Percentiles rank a stretch among this genome's conserved stretches.
phyloP scores from a whole-genome alignment of 1,140 invertebrate species.

The Brachionus rubens region DNA sequence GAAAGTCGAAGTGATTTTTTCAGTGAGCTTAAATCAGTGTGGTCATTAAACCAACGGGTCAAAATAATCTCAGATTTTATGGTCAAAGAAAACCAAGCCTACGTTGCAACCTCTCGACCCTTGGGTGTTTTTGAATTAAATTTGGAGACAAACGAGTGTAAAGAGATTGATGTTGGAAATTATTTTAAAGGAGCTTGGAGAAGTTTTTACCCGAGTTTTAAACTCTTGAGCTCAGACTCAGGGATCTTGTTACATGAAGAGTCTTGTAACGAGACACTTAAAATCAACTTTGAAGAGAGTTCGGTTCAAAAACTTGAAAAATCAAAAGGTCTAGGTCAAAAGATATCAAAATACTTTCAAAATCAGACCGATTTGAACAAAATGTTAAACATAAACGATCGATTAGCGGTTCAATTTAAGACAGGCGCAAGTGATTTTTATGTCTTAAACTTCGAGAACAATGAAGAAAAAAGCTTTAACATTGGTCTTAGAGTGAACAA shows the following conservation, averaged over 20 bases:
- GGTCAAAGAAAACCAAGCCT: not conserved
- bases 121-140: constrained; percentile 5
- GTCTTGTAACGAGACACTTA: not conserved
- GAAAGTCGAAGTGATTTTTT: constrained; percentile 18
- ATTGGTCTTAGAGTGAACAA: constrained; percentile 23
- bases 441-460: not conserved
- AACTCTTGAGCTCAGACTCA: not conserved
- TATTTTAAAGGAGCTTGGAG: constrained; percentile 30
- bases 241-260: constrained; percentile 7
- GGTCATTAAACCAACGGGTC: not conserved
- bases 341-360: constrained; percentile 33
- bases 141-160: not conserved
- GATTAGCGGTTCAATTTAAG: not conserved
- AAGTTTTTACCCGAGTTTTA: constrained; percentile 29
- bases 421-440: not conserved
- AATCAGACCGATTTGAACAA: not conserved
- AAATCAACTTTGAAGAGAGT: not conserved
- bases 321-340: not conserved
- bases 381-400: not conserved
- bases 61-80: constrained; percentile 38
- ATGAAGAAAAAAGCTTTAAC: not conserved
- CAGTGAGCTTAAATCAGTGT: constrained; percentile 3
- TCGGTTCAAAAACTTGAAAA: not conserved
- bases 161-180: not conserved
- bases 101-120: not conserved